phyloP scores from a whole-genome alignment of 2,888 invertebrate genomes.

The Colletes collaris region DNA sequence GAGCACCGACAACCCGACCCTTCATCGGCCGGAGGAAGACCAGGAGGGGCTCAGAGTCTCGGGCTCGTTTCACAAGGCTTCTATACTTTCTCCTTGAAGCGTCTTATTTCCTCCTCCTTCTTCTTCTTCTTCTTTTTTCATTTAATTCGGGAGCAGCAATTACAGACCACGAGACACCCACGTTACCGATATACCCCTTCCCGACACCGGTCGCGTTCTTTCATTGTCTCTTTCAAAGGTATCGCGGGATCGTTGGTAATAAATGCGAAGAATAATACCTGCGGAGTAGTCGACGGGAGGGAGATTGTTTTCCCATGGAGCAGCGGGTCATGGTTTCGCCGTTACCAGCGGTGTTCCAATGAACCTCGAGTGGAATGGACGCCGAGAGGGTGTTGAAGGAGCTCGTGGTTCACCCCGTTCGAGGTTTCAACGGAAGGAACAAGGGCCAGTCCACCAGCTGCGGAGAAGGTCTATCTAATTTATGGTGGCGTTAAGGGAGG shows the following conservation, averaged over 20 bases:
- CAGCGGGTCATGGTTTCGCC: not conserved
- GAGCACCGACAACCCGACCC: constrained; percentile 65
- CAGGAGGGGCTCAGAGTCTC: constrained; percentile 45
- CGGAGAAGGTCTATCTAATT: constrained; percentile 34
- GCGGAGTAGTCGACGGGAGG: not conserved
- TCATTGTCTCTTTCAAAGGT: not conserved
- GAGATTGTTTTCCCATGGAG: not conserved
- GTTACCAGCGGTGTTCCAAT: not conserved
- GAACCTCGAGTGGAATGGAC: not conserved
- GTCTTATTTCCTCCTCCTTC: constrained; percentile 37
- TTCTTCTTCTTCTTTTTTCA: constrained; percentile 47
- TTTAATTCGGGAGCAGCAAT: constrained; percentile 70
- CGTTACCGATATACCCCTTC: constrained; percentile 12
- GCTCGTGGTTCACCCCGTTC: not conserved
- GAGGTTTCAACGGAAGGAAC: not conserved
- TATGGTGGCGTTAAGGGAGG: constrained; percentile 45
- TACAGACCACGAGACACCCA: constrained; percentile 64
- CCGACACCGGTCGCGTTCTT: constrained; percentile 6
- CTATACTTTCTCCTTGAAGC: constrained; percentile 36
- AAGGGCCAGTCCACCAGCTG: constrained; percentile 31
- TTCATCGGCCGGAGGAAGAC: constrained; percentile 50
- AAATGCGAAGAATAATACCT: not conserved
- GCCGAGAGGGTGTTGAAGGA: not conserved
- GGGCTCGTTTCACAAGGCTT: constrained; percentile 60
- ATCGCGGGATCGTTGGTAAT: not conserved